Evolutionary conservation across 2,797 vertebrate genomes (phyloP).

Genomic region (Semaprochilodus insignis): DNA sequence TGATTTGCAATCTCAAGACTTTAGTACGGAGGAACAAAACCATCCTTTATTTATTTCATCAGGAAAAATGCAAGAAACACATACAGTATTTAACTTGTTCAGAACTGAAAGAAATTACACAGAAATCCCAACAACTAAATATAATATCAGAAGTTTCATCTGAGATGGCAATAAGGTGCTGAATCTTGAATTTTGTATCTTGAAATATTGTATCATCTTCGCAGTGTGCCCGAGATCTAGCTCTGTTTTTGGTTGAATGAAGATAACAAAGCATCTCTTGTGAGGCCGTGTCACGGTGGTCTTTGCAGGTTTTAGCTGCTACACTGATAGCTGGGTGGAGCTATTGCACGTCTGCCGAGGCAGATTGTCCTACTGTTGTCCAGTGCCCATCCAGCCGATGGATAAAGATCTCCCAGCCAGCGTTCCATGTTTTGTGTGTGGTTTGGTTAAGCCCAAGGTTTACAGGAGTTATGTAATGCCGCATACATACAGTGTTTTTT

Average conservation of each 20-base stretch:
- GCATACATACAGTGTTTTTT: slow-evolving; percentile 21
- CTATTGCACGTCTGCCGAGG: neutral
- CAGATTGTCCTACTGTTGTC: neutral
- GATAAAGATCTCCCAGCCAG: neutral
- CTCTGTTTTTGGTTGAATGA: neutral
- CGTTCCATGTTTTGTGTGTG: neutral
- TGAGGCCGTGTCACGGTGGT: neutral
- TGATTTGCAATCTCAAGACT: too few species aligned
- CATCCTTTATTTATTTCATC: too few species aligned
- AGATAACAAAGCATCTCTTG: too few species aligned
- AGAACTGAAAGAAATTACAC: too few species aligned
- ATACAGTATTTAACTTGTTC: too few species aligned
- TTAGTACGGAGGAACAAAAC: too few species aligned
- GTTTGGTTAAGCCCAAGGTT: neutral
- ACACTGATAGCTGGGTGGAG: slow-evolving; percentile 11
- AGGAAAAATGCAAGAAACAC: too few species aligned
- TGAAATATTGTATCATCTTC: neutral
- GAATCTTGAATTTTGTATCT: too few species aligned
- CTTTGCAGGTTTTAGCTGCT: neutral
- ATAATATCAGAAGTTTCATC: too few species aligned
- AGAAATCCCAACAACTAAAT: too few species aligned
- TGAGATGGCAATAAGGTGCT: too few species aligned
- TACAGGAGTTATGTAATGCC: neutral
- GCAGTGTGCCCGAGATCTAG: neutral
- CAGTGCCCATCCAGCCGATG: neutral